A percentile compares a stretch with the other conserved stretches of the same genome.
These are phyloP conservation scores for Yponomeuta evonymella DNA, from an alignment of 2,888 invertebrate genomes.

Conservation along the genomic window DNA sequence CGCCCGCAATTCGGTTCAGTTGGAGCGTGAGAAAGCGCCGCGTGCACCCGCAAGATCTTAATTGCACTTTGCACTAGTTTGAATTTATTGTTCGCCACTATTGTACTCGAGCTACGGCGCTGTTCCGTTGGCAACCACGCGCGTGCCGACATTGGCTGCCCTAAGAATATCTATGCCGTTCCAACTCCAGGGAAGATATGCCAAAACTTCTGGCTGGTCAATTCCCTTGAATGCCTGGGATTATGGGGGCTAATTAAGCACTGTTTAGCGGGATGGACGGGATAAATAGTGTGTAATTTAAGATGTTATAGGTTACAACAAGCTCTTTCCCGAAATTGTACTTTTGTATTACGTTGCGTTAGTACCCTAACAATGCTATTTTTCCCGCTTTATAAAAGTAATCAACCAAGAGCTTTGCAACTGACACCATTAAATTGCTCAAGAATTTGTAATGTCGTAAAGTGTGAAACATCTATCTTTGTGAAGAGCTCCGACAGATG, in stretches of 20 bases:
- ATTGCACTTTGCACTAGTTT: conserved; percentile 21
- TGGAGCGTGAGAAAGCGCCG: conserved; percentile 1
- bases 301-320: not conserved
- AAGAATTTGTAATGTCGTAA: too few relatives aligned
- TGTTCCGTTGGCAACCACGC: not conserved
- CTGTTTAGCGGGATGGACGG: not conserved
- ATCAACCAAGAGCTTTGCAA: too few relatives aligned
- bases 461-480: too few relatives aligned
- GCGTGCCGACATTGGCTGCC: not conserved
- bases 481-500: too few relatives aligned
- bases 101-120: conserved; percentile 13
- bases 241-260: not conserved
- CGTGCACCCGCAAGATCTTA: conserved; percentile 18
- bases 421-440: too few relatives aligned
- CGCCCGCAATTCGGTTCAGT: not conserved
- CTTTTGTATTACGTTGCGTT: too few relatives aligned
- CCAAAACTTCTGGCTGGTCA: not conserved
- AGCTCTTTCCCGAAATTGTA: not conserved
- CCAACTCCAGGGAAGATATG: not conserved
- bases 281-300: too few relatives aligned
- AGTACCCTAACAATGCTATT: too few relatives aligned
- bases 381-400: too few relatives aligned
- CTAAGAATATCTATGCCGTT: not conserved
- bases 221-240: not conserved
- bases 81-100: conserved; percentile 18